phyloP scores from a whole-genome alignment of 2,797 vertebrate species.

The Coregonus sp. region DNA sequence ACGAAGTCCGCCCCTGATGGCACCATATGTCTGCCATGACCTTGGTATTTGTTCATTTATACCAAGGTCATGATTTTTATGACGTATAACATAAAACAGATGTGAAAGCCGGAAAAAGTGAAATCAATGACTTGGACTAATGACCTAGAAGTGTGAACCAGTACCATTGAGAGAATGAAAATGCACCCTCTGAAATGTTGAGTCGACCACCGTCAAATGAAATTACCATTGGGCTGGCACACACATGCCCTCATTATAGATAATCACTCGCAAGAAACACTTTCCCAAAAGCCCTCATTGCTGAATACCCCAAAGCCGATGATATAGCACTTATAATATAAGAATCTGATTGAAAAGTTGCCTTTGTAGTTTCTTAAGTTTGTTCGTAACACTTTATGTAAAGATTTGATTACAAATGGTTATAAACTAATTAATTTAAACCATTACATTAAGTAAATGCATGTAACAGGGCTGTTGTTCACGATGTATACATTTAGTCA shows the following conservation, averaged over 20 bases:
- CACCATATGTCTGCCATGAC: slow-evolving; percentile 67
- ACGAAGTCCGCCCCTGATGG: too few species aligned
- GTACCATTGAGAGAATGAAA: slow-evolving; percentile 41
- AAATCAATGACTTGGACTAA: slow-evolving; percentile 60
- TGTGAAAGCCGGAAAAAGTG: slow-evolving; percentile 55
- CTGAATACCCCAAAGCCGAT: background rate
- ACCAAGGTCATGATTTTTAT: slow-evolving; percentile 27
- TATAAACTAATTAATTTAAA: background rate
- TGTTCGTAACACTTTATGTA: background rate
- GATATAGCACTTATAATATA: background rate
- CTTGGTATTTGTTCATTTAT: slow-evolving; percentile 54
- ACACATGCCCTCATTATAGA: slow-evolving; percentile 42
- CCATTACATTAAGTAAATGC: background rate
- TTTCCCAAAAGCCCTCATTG: background rate
- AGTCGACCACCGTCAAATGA: slow-evolving; percentile 43
- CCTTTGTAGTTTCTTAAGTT: background rate
- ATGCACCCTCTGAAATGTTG: slow-evolving; percentile 26
- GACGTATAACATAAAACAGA: slow-evolving; percentile 65
- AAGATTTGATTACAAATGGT: background rate
- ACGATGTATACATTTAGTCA: background rate
- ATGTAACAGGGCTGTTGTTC: background rate
- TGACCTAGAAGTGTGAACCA: slow-evolving; percentile 63
- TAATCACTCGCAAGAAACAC: slow-evolving; percentile 4
- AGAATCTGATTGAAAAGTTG: background rate
- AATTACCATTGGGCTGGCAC: slow-evolving; percentile 42